These are phyloP conservation scores for Archegozetes longisetosus DNA, from an alignment of 1,140 invertebrate genomes.

Conservation along the genomic window DNA sequence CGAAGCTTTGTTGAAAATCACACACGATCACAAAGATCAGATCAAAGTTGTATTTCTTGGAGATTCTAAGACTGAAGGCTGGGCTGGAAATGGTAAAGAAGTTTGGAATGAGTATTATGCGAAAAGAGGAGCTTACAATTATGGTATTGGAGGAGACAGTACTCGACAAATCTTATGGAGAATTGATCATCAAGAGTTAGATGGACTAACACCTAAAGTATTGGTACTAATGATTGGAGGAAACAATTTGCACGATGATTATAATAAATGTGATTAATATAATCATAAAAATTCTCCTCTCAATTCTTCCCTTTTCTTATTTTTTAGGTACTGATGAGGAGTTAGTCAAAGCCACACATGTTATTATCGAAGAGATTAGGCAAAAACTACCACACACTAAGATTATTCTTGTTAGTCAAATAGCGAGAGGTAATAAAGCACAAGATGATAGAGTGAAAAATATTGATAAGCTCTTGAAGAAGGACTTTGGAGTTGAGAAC, in stretches of 20 bases:
- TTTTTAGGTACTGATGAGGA: background rate
- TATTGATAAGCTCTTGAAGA: background rate
- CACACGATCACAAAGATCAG: background rate
- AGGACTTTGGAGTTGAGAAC: background rate
- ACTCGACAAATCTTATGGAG: slow-evolving; percentile 78
- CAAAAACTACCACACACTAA: background rate
- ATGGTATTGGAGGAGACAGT: slow-evolving; percentile 71
- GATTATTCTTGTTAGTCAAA: background rate
- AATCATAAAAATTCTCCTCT: background rate
- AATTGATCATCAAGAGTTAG: slow-evolving; percentile 67
- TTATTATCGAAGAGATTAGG: background rate
- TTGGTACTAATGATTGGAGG: background rate
- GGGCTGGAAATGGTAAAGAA: background rate
- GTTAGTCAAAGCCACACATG: background rate
- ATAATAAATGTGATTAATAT: background rate
- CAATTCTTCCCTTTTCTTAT: background rate
- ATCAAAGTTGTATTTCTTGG: background rate
- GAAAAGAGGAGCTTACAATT: slow-evolving; percentile 70
- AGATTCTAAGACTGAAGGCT: background rate
- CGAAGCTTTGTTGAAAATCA: background rate
- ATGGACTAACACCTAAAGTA: slow-evolving; percentile 69
- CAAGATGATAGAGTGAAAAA: background rate
- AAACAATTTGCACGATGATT: background rate
- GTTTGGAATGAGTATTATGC: slow-evolving; percentile 38
- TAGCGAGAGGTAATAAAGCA: background rate